Base-by-base conservation (phyloP, 1,140 invertebrate species). In the Lepidotrigona ventralis region DNA sequence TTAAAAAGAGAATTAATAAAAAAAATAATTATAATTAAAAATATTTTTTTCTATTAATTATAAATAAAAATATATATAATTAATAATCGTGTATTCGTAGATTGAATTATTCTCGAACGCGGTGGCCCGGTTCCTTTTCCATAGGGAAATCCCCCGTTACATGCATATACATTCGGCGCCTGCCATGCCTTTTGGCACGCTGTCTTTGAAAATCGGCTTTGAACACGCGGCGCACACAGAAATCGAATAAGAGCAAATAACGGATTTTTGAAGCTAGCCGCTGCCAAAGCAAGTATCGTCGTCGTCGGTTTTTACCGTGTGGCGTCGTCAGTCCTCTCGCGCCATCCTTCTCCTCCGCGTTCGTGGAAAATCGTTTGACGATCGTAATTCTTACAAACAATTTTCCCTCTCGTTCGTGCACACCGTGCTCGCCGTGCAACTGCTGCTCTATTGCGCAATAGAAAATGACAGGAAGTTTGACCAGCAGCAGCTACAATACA, bases 241-340 rank as follows among this genome's bases (percentile, higher is more conserved):
- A 81, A 88, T 79, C 56, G 72, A 87, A 88, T 87, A 87, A 81
- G 86, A 87, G 56, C 86, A 66, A 77, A 63, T 88, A 88, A 88
- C 86, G 86, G 86, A 75, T 56, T 74, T 79, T 80, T 51, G 17
- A 68, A 33, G 26, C 64, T 9, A 69, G 39, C 33, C 56, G 70
- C 29, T 68, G 21, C 29, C 33, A 23, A n/a, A 21, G 81, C 56
- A 56, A 39, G 66, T 19, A 75, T 70, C 60, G 39, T 46, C 39
- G 39, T 83, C 56, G 54, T 39, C 54, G 74, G n/a, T n/a, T 26
- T 77, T 26, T 19, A 19, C n/a, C 21, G 46, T 46, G 68, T 63
- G 12, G 21, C 79, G n/a, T 54, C 70, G 70, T 39, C 21, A 54
- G 17, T 46, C 2, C 70, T 21, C 11, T 39, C 21, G 6, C 21